Percentiles rank a stretch among this genome's conserved stretches.
These are phyloP conservation scores for Ochropacha duplaris DNA, from an alignment of 2,888 invertebrate species.

Conservation along the genomic window DNA sequence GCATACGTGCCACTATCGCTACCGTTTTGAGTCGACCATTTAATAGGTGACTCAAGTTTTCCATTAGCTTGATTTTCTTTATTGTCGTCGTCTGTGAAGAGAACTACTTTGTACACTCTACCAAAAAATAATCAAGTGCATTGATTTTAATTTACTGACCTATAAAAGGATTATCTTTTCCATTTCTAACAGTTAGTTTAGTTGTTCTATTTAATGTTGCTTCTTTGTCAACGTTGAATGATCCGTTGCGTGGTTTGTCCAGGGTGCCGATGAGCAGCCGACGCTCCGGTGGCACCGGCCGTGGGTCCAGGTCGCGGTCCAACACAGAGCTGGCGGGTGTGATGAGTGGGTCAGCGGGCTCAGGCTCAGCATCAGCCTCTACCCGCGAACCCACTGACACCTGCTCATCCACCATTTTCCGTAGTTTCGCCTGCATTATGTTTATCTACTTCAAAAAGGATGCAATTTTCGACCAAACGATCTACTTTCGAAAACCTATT, in stretches of 20 bases:
- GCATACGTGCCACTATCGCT: constrained; percentile 80
- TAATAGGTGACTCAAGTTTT: constrained; percentile 74
- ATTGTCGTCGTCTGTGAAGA: constrained; percentile 67
- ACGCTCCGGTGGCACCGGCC: constrained; percentile 70
- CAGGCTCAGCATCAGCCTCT: constrained; percentile 77
- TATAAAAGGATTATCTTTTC: constrained; percentile 77
- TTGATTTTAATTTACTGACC: constrained; percentile 41
- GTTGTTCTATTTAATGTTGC: constrained; percentile 67
- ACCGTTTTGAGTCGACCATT: constrained; percentile 76
- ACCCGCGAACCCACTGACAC: constrained; percentile 86
- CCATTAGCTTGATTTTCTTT: constrained; percentile 79
- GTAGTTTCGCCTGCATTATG: constrained; percentile 86
- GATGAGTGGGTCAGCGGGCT: constrained; percentile 79
- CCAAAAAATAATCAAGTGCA: background rate
- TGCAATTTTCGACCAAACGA: no score
- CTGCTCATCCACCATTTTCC: constrained; percentile 96
- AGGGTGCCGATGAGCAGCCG: constrained; percentile 71
- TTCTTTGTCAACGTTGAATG: constrained; percentile 72
- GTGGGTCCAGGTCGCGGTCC: constrained; percentile 61
- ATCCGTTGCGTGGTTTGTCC: constrained; percentile 75
- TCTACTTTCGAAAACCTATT: background rate
- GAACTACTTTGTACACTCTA: constrained; percentile 3
- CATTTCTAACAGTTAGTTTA: constrained; percentile 72
- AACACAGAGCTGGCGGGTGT: constrained; percentile 78
- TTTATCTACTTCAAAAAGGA: background rate